Conservation (phyloP, 2,797 vertebrate genomes). For the Chromis chromis region DNA sequence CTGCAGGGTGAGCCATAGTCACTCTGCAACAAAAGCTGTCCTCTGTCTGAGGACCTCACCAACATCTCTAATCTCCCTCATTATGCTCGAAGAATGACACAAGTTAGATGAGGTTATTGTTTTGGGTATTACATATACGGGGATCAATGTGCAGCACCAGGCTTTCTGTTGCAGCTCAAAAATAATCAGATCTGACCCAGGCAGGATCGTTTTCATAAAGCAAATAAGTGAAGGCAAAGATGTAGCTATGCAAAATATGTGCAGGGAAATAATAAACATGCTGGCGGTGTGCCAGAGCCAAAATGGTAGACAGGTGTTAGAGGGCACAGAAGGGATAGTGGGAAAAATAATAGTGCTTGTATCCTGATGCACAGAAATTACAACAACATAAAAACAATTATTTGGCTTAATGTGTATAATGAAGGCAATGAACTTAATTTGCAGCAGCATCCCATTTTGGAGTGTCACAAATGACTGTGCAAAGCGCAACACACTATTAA, state of each 20-base stretch:
- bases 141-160: constrained; percentile 25
- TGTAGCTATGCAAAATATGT: constrained; percentile 56
- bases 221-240: constrained; percentile 63
- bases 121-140: constrained; percentile 47
- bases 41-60: constrained; percentile 51
- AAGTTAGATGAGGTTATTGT: constrained; percentile 64
- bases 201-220: constrained; percentile 72
- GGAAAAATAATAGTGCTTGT: constrained; percentile 50
- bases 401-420: constrained; percentile 77
- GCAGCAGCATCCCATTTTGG: constrained; percentile 62
- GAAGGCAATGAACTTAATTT: constrained; percentile 76
- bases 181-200: constrained; percentile 59
- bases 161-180: constrained; percentile 57
- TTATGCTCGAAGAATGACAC: constrained; percentile 59
- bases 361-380: constrained; percentile 68
- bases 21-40: constrained; percentile 54
- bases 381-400: constrained; percentile 78
- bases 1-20: constrained; percentile 60
- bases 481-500: constrained; percentile 57
- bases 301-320: constrained; percentile 81
- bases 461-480: constrained; percentile 65
- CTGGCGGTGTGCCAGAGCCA: constrained; percentile 71
- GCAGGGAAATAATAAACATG: constrained; percentile 67
- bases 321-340: constrained; percentile 68
- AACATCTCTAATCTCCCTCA: constrained; percentile 69